Evolutionary conservation across 1,140 invertebrate species (phyloP).

Genomic region (Babylonia areolata): DNA sequence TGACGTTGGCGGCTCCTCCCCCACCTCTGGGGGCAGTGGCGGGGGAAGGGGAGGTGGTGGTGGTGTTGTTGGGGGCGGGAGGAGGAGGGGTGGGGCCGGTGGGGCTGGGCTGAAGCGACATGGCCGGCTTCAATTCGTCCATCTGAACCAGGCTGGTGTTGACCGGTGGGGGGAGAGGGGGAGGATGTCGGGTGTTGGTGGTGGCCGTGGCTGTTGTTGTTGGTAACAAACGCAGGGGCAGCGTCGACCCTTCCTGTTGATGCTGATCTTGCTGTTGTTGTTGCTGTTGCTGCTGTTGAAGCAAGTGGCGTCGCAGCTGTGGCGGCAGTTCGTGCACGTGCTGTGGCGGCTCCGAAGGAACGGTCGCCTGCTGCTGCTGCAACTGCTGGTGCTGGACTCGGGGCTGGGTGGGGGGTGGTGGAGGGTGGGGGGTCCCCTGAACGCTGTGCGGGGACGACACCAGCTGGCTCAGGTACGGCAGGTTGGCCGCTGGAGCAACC

Average conservation of each 20-base stretch:
- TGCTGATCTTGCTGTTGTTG: slow-evolving; percentile 24
- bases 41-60: background rate
- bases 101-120: slow-evolving; percentile 1
- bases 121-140: slow-evolving; percentile 29
- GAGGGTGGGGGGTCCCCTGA: too few relatives aligned
- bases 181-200: too few relatives aligned
- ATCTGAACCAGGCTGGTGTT: slow-evolving; percentile 28
- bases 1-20: slow-evolving; percentile 1
- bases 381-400: background rate
- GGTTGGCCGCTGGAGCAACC: background rate
- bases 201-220: background rate
- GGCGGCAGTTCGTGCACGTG: background rate
- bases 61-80: background rate
- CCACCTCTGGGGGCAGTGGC: background rate
- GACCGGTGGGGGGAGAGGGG: background rate
- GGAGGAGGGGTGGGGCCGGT: background rate
- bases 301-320: slow-evolving; percentile 2
- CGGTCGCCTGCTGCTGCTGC: background rate
- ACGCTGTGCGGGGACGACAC: slow-evolving; percentile 11
- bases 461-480: slow-evolving; percentile 35
- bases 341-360: background rate
- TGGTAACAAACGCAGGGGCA: background rate
- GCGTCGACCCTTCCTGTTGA: slow-evolving; percentile 9
- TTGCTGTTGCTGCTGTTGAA: slow-evolving; percentile 8
- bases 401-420: too few relatives aligned